Conservation (phyloP, 2,888 invertebrate species). For the Xestobium rufovillosum region DNA sequence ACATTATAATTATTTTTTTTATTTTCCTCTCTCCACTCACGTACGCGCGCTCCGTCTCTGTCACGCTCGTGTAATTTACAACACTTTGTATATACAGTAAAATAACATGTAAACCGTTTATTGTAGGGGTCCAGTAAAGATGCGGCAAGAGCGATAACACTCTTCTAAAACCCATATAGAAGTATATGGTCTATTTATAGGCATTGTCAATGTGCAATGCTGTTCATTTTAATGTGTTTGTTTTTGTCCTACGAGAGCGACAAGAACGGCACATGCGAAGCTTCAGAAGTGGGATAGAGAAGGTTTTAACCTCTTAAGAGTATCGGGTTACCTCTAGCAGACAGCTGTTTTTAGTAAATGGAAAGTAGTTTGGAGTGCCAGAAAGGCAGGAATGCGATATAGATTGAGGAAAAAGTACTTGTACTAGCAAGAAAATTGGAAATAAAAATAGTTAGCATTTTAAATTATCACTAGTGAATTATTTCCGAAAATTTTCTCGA, state of each 20-base stretch:
- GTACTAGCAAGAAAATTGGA: no score
- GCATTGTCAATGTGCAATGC: slow-evolving; percentile 45
- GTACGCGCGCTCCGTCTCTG: no score
- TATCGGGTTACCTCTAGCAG: slow-evolving; percentile 43
- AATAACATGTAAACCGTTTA: slow-evolving; percentile 27
- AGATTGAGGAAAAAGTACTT: no score
- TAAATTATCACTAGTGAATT: no score
- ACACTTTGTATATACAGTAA: no score
- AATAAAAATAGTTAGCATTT: no score
- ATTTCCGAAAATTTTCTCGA: no score
- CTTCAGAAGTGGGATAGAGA: slow-evolving; percentile 28
- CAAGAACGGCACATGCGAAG: slow-evolving; percentile 15
- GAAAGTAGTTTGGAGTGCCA: slow-evolving; percentile 28
- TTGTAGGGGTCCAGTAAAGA: slow-evolving; percentile 26
- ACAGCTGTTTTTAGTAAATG: slow-evolving; percentile 44
- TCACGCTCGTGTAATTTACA: no score
- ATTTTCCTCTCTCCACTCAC: slow-evolving; percentile 11
- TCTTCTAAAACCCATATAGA: slow-evolving; percentile 38
- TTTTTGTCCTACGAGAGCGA: slow-evolving; percentile 38
- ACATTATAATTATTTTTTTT: slow-evolving; percentile 24
- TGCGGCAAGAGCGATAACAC: slow-evolving; percentile 28
- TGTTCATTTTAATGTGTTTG: slow-evolving; percentile 47
- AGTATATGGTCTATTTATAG: slow-evolving; percentile 45
- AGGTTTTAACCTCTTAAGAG: slow-evolving; percentile 41
- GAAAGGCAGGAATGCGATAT: no score